Percentiles rank a stretch among this genome's conserved stretches.
Evolutionary conservation across 2,797 vertebrate genomes (phyloP).

Genomic region (Allobates femoralis): DNA sequence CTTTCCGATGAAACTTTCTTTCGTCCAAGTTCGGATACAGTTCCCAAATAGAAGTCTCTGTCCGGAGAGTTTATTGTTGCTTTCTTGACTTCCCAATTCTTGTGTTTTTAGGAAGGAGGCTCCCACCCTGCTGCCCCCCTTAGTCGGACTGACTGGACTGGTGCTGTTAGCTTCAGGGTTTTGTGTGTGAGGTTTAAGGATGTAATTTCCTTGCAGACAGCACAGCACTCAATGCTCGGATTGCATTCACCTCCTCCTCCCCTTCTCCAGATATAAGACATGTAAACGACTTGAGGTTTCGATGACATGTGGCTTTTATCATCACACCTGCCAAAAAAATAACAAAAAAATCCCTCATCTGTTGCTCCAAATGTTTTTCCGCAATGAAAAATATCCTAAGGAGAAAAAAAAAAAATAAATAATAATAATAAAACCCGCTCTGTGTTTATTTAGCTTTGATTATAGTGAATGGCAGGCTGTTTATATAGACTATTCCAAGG

Average conservation of each 20-base stretch:
- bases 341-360: slow-evolving; percentile 42
- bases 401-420: too few species aligned
- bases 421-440: not conserved
- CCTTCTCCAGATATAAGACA: slow-evolving; percentile 49
- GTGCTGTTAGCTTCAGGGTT: slow-evolving; percentile 25
- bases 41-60: slow-evolving; percentile 50
- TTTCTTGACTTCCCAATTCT: slow-evolving; percentile 38
- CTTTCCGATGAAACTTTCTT: slow-evolving; percentile 15
- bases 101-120: slow-evolving; percentile 36
- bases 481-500: not conserved
- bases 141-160: slow-evolving; percentile 16
- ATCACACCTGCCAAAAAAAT: slow-evolving; percentile 60
- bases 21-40: not conserved
- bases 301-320: slow-evolving; percentile 60
- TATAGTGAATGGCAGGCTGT: slow-evolving; percentile 17
- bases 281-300: slow-evolving; percentile 47
- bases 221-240: slow-evolving; percentile 39
- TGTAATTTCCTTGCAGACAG: slow-evolving; percentile 54
- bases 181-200: slow-evolving; percentile 45
- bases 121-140: slow-evolving; percentile 34
- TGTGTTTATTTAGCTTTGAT: slow-evolving; percentile 17
- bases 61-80: slow-evolving; percentile 22
- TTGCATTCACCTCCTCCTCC: slow-evolving; percentile 53
- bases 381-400: slow-evolving; percentile 35
- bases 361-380: slow-evolving; percentile 30